A percentile compares a stretch with the other conserved stretches of the same genome.
These are phyloP conservation scores for Pollenia griseotomentosa DNA, from an alignment of 2,888 invertebrate genomes.

Conservation along the genomic window DNA sequence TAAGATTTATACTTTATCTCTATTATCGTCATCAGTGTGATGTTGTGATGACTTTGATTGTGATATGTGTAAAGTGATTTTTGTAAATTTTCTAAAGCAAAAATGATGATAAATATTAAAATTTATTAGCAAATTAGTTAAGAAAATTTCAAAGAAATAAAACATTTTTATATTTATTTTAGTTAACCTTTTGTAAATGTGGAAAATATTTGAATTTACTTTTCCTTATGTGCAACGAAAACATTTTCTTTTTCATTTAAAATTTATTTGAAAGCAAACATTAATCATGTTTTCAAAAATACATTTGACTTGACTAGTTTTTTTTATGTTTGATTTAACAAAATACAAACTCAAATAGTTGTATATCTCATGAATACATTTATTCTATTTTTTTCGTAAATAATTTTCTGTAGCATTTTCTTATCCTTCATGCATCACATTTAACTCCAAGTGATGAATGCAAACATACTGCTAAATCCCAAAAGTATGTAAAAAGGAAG, in stretches of 20 bases:
- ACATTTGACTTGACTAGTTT: constrained; percentile 60
- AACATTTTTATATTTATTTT: not conserved
- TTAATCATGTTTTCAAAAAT: constrained; percentile 51
- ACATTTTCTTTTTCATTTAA: constrained; percentile 7
- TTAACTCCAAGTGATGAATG: constrained; percentile 43
- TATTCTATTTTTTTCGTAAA: not conserved
- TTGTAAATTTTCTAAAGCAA: not conserved
- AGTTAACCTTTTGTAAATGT: not conserved
- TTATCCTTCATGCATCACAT: constrained; percentile 40
- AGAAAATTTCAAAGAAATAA: not conserved
- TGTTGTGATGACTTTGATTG: not conserved
- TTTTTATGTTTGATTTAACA: constrained; percentile 52
- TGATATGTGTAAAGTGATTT: constrained; percentile 11
- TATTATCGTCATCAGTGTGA: constrained; percentile 4
- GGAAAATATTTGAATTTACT: not conserved
- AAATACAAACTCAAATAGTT: constrained; percentile 53
- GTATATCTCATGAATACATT: constrained; percentile 50
- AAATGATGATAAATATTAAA: not conserved
- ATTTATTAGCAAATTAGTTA: constrained; percentile 5
- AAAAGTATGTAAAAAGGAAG: constrained; percentile 13
- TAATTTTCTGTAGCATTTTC: not conserved
- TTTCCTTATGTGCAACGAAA: not conserved
- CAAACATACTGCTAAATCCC: constrained; percentile 50
- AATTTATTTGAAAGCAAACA: constrained; percentile 46
- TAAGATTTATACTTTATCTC: constrained; percentile 51